A percentile compares a stretch with the other conserved stretches of the same genome.
These are phyloP conservation scores for Apotomis capreana DNA, from an alignment of 2,888 invertebrate species.

Conservation along the genomic window DNA sequence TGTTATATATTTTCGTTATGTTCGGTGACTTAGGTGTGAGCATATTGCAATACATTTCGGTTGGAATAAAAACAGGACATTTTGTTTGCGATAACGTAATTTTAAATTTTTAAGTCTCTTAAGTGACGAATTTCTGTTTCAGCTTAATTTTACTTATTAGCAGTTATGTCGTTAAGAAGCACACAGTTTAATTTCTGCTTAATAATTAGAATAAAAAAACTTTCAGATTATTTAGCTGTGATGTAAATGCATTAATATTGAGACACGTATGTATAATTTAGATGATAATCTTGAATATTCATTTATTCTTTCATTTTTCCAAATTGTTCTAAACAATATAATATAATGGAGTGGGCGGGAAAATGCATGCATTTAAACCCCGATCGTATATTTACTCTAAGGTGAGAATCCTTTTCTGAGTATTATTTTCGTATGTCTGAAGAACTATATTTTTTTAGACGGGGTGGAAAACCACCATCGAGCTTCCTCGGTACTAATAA, in stretches of 20 bases:
- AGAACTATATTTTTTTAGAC: slow-evolving; percentile 7
- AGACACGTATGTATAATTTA: neutral
- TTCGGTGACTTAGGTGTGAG: too few relatives aligned
- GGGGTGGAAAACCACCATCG: slow-evolving; percentile 9
- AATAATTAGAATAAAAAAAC: neutral
- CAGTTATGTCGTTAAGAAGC: neutral
- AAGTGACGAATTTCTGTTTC: neutral
- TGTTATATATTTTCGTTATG: too few relatives aligned
- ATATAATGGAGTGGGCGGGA: neutral
- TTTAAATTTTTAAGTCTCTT: too few relatives aligned
- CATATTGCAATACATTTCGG: too few relatives aligned
- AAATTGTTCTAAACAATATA: neutral
- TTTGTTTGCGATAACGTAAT: neutral
- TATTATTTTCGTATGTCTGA: slow-evolving; percentile 19
- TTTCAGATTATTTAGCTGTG: slow-evolving; percentile 15
- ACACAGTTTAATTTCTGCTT: neutral
- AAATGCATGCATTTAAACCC: slow-evolving; percentile 19
- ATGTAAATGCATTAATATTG: neutral
- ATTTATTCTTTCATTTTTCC: neutral
- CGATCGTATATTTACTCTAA: neutral
- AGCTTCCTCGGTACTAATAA: slow-evolving; percentile 41
- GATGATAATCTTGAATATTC: neutral
- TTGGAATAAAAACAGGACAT: too few relatives aligned
- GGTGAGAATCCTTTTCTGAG: too few relatives aligned
- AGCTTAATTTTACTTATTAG: neutral